phyloP scores from a whole-genome alignment of 92 coral and sea anemone genomes.

The Diadumene lineata region DNA sequence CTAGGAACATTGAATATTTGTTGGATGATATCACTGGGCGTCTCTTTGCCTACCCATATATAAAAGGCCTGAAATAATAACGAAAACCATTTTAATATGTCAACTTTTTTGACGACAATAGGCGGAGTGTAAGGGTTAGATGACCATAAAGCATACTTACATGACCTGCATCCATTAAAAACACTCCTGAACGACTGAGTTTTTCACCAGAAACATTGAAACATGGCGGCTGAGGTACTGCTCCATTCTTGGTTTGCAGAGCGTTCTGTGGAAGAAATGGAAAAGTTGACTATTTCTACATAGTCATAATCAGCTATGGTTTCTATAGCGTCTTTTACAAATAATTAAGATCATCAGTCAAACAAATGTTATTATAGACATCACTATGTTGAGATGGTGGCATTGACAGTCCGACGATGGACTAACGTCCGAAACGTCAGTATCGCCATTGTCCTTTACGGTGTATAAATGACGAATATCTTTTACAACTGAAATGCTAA shows the following conservation, averaged over 20 bases:
- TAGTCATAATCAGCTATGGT: neutral
- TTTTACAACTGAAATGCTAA: too few species aligned
- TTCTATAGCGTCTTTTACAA: too few species aligned
- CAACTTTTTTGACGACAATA: too few species aligned
- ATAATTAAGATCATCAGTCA: too few species aligned
- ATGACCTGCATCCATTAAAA: slow-evolving; percentile 94
- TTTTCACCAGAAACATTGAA: slow-evolving; percentile 90
- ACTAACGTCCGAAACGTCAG: too few species aligned
- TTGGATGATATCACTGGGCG: slow-evolving; percentile 79
- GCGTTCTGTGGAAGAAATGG: slow-evolving; percentile 58
- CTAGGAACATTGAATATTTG: slow-evolving; percentile 83
- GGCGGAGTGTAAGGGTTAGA: too few species aligned
- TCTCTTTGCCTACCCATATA: slow-evolving; percentile 93
- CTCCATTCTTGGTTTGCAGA: slow-evolving; percentile 82
- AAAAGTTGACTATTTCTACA: neutral
- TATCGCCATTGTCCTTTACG: too few species aligned
- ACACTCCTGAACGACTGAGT: slow-evolving; percentile 88
- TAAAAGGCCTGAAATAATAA: slow-evolving; percentile 66
- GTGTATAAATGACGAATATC: too few species aligned
- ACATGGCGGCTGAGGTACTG: slow-evolving; percentile 88
- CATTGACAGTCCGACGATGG: too few species aligned
- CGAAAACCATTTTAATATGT: neutral
- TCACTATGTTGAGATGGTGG: too few species aligned
- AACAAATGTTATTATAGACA: too few species aligned
- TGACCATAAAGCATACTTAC: too few species aligned